Evolutionary conservation across 2,888 invertebrate species (phyloP).

Genomic region (Sisyra terminalis): DNA sequence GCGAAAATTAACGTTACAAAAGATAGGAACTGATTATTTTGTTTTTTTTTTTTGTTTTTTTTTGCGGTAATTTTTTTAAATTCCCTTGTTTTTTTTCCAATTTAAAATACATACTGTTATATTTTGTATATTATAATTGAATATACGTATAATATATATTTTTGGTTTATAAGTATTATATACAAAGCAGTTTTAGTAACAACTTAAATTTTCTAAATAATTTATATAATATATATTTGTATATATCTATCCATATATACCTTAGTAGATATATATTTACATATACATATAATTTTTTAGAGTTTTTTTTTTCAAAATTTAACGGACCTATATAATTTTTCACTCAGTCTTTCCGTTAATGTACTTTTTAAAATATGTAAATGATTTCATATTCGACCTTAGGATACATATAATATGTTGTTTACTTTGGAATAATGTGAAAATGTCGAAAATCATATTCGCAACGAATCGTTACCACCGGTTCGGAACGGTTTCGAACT

Average conservation of each 20-base stretch:
- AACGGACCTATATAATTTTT: conserved; percentile 30
- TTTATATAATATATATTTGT: conserved; percentile 6
- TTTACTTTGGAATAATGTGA: neutral
- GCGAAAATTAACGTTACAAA: neutral
- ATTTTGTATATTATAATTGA: too few relatives aligned
- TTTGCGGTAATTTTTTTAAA: neutral
- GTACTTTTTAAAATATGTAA: conserved; percentile 31
- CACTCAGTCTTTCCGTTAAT: conserved; percentile 36
- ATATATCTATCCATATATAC: conserved; percentile 22
- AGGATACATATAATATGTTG: conserved; percentile 5
- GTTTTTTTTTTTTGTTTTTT: neutral
- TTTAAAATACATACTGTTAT: neutral
- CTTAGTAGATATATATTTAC: too few relatives aligned
- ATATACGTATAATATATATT: too few relatives aligned
- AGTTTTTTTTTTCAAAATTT: conserved; percentile 14
- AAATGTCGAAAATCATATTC: neutral
- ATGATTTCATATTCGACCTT: conserved; percentile 15
- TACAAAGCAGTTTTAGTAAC: conserved; percentile 19
- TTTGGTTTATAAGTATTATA: too few relatives aligned
- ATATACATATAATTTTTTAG: too few relatives aligned
- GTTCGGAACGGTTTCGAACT: too few relatives aligned
- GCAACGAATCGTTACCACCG: too few relatives aligned
- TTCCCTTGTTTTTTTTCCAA: conserved; percentile 3
- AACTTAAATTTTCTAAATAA: conserved; percentile 23
- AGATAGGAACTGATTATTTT: conserved; percentile 1